Evolutionary conservation across 2,888 invertebrate genomes (phyloP).

Genomic region (Morpho achilles): DNA sequence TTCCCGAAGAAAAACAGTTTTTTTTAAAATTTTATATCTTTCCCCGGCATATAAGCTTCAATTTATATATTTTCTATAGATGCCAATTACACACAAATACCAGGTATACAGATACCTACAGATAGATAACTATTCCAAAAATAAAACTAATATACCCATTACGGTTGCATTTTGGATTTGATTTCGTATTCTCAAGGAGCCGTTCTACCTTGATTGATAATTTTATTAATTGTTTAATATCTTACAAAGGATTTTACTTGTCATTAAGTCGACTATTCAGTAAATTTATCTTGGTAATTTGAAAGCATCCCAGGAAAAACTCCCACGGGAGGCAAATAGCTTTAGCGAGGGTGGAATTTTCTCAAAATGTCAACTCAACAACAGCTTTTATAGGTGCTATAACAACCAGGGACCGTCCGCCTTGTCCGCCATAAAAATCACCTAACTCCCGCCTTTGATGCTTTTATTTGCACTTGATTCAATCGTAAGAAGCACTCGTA

Average conservation of each 20-base stretch:
- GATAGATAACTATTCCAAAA: too few species aligned
- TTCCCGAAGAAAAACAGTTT: too few species aligned
- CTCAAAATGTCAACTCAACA: slow-evolving; percentile 66
- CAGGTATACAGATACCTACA: too few species aligned
- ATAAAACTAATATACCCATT: too few species aligned
- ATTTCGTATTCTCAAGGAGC: slow-evolving; percentile 19
- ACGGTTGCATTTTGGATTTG: too few species aligned
- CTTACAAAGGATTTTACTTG: slow-evolving; percentile 47
- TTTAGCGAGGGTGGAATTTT: slow-evolving; percentile 47
- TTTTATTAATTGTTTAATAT: slow-evolving; percentile 51
- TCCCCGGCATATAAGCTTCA: too few species aligned
- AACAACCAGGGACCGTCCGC: slow-evolving; percentile 63
- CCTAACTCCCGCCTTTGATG: slow-evolving; percentile 37
- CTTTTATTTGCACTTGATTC: slow-evolving; percentile 24
- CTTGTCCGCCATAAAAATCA: slow-evolving; percentile 65
- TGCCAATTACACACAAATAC: too few species aligned
- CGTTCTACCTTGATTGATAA: slow-evolving; percentile 45
- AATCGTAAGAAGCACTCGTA: slow-evolving; percentile 18
- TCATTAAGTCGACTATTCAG: slow-evolving; percentile 61
- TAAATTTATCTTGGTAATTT: slow-evolving; percentile 64
- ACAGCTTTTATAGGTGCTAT: slow-evolving; percentile 64
- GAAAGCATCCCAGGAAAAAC: slow-evolving; percentile 52
- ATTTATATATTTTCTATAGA: too few species aligned
- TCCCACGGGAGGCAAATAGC: slow-evolving; percentile 37
- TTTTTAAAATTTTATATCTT: too few species aligned